phyloP scores from a whole-genome alignment of 1,140 invertebrate species.

The Lerema accius region DNA sequence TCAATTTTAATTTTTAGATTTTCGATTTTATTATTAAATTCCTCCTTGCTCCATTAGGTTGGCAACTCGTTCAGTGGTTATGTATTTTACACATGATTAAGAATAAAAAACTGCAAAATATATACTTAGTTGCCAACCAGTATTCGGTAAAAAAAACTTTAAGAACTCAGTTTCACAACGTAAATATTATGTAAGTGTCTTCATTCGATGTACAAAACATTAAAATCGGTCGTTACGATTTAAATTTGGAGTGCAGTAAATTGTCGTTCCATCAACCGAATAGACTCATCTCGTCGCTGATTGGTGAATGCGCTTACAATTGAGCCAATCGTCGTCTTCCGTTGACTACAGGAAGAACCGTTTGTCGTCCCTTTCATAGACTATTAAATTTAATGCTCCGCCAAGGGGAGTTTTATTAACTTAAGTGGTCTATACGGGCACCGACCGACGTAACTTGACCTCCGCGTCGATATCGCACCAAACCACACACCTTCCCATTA shows the following conservation, averaged over 20 bases:
- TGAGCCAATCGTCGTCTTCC: slow-evolving; percentile 79
- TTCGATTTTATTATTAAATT: no score
- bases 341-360: slow-evolving; percentile 73
- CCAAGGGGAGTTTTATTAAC: slow-evolving; percentile 78
- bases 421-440: slow-evolving; percentile 76
- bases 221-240: slow-evolving; percentile 36
- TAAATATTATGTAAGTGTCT: no score
- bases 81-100: no score
- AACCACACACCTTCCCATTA: slow-evolving; percentile 39
- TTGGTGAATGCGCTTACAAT: slow-evolving; percentile 76
- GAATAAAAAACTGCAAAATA: no score
- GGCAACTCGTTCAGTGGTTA: no score
- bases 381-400: slow-evolving; percentile 78
- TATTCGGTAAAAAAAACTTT: no score
- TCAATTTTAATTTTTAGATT: no score
- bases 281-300: slow-evolving; percentile 62
- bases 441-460: slow-evolving; percentile 51
- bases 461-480: slow-evolving; percentile 38
- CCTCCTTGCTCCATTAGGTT: no score
- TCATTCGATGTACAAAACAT: not conserved
- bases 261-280: slow-evolving; percentile 32
- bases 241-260: slow-evolving; percentile 42
- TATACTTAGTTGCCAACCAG: no score
- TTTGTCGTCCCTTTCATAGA: slow-evolving; percentile 75
- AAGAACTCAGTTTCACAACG: not conserved